These are phyloP conservation scores for Cataglyphis cursor DNA, from an alignment of 2,888 invertebrate species.

Conservation along the genomic window DNA sequence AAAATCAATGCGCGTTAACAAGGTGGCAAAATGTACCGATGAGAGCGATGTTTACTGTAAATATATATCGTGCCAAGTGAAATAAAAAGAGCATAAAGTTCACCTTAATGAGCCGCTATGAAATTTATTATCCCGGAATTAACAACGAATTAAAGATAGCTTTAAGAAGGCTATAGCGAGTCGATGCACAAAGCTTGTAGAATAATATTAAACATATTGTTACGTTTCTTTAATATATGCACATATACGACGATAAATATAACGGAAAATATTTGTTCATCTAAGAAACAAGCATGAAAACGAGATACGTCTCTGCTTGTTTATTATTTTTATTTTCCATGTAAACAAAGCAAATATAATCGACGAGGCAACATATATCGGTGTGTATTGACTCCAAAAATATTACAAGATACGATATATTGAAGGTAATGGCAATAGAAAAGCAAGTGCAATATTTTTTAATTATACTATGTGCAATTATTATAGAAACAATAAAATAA, in stretches of 20 bases:
- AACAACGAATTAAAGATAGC: conserved; percentile 72
- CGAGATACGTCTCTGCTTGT: background rate
- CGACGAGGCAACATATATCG: background rate
- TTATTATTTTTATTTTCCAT: background rate
- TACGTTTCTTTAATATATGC: conserved; percentile 25
- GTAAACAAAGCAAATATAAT: background rate
- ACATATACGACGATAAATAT: conserved; percentile 37
- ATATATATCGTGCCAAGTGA: conserved; percentile 62
- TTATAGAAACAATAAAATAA: background rate
- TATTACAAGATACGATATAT: background rate
- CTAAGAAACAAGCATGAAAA: background rate
- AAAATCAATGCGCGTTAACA: conserved; percentile 78
- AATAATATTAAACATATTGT: conserved; percentile 22
- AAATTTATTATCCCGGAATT: conserved; percentile 73
- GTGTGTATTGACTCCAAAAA: background rate
- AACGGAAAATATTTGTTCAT: background rate
- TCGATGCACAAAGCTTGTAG: conserved; percentile 15
- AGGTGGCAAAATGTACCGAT: conserved; percentile 77
- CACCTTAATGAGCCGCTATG: conserved; percentile 65
- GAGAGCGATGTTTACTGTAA: conserved; percentile 77
- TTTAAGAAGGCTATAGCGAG: conserved; percentile 59
- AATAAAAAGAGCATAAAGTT: conserved; percentile 65
- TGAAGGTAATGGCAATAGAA: background rate
- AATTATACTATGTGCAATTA: background rate
- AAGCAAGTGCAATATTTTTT: background rate